Evolutionary conservation across 2,888 invertebrate species (phyloP), one percentile per base, ranked within the genome.

Genomic region (Atrina japonica): DNA sequence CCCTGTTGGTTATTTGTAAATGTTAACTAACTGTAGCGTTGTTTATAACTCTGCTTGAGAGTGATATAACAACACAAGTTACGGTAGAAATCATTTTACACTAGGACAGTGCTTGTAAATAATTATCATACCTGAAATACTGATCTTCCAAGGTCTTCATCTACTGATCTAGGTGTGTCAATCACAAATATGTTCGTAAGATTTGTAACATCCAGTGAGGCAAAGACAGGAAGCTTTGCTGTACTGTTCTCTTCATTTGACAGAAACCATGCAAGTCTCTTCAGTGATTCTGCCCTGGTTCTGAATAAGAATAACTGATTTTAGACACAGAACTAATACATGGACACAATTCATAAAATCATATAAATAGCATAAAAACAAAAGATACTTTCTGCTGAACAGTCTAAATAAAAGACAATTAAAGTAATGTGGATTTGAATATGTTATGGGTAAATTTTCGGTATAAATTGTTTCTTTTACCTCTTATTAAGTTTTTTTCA

Each of bases 241-340:
- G 66, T 61, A 65, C 82, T 83, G 66, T 79, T 81, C 5, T 81
- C 75, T 70, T 89, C 89, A 64, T 86, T 83, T 23, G 83, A 73
- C 40, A 89, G 75, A 59, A 84, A 87, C 88, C 87, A 88, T 3
- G 84, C 83, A 50, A 89, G 77, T 25, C 83, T 76, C 64, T 83
- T 83, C 64, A 88, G 67, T 0, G 84, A 86, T 41, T 88, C 86
- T 16, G 81, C 72, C 63, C 89, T 73, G n/a, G 87, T 65, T 58
- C 89, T 89, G 74, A 11, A 59, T 59, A 66, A 66, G 11, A 16
- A 21, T 9, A 29, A 41, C 14, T 29, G 21, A 21, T 43, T 25
- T 41, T 18, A 56, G 25, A 55, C 18, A 55, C n/a, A 1, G 7
- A 0, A 29, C 3, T 18, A 16, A 40, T 27, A 47, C 47, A 23